Evolutionary conservation across 2,888 invertebrate genomes (phyloP).

Genomic region (Eulithis prunata): DNA sequence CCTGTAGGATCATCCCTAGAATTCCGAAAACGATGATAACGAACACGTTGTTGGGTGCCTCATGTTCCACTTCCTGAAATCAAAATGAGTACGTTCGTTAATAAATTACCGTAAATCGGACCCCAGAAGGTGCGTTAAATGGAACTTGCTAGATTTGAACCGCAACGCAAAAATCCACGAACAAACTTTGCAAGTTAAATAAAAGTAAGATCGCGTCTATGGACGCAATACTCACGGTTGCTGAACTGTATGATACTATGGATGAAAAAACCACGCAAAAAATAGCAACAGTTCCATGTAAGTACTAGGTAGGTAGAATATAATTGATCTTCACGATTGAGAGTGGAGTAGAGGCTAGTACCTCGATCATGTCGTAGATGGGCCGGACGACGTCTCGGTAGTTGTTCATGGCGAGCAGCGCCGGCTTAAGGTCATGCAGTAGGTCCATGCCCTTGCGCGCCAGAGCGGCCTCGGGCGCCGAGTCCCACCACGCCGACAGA

Average conservation of each 20-base stretch:
- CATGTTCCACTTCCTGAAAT: constrained; percentile 75
- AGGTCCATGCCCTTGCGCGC: constrained; percentile 74
- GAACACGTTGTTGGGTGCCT: constrained; percentile 77
- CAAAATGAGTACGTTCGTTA: constrained; percentile 5
- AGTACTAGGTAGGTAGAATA: neutral
- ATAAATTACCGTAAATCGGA: too few species aligned
- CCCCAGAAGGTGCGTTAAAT: too few species aligned
- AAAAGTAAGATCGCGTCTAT: too few species aligned
- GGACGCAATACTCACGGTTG: too few species aligned
- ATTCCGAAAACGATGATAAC: constrained; percentile 69
- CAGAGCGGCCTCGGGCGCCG: constrained; percentile 74
- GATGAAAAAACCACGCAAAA: too few species aligned
- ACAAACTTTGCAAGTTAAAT: too few species aligned
- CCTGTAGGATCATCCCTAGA: constrained; percentile 68
- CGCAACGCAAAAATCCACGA: too few species aligned
- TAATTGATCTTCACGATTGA: too few species aligned
- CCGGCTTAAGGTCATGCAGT: constrained; percentile 78
- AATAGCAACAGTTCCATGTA: too few species aligned
- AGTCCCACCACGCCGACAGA: constrained; percentile 75
- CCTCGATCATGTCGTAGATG: constrained; percentile 76
- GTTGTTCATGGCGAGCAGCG: constrained; percentile 73
- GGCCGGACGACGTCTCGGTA: constrained; percentile 72
- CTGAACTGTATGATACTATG: too few species aligned
- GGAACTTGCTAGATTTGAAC: too few species aligned
- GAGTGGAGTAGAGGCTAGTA: constrained; percentile 32